These are phyloP conservation scores for Mizuhopecten yessoensis DNA, from an alignment of 1,140 invertebrate species.

Conservation along the genomic window DNA sequence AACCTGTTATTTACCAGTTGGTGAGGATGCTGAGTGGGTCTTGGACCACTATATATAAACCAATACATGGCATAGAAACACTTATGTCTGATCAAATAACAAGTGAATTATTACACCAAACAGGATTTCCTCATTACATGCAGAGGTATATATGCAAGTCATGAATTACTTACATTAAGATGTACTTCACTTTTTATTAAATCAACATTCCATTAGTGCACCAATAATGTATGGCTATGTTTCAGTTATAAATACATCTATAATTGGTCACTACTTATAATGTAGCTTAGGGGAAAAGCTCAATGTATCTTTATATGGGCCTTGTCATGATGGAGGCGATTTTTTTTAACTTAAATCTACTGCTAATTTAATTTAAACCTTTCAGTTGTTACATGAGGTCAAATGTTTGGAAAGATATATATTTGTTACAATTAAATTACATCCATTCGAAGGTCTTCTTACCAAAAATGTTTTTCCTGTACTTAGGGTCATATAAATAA, in stretches of 20 bases:
- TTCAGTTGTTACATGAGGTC: no score
- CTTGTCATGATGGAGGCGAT: no score
- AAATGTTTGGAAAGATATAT: no score
- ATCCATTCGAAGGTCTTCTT: no score
- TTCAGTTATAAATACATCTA: neutral
- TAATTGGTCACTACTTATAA: neutral
- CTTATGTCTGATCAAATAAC: neutral
- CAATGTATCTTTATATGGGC: no score
- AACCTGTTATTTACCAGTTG: neutral
- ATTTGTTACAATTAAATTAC: no score
- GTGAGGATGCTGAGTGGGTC: neutral
- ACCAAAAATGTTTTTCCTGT: no score
- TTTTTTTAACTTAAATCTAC: no score
- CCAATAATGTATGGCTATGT: neutral
- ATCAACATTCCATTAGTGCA: neutral
- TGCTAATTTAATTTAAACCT: no score
- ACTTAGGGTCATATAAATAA: no score
- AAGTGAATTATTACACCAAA: conserved; percentile 7
- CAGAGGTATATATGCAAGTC: no score
- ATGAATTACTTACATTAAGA: neutral
- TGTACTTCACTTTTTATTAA: neutral
- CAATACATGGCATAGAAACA: conserved; percentile 33
- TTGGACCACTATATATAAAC: neutral
- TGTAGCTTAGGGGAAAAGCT: neutral
- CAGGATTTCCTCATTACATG: conserved; percentile 32